These are phyloP conservation scores for Malachius bipustulatus DNA, from an alignment of 2,888 invertebrate genomes.

Conservation along the genomic window DNA sequence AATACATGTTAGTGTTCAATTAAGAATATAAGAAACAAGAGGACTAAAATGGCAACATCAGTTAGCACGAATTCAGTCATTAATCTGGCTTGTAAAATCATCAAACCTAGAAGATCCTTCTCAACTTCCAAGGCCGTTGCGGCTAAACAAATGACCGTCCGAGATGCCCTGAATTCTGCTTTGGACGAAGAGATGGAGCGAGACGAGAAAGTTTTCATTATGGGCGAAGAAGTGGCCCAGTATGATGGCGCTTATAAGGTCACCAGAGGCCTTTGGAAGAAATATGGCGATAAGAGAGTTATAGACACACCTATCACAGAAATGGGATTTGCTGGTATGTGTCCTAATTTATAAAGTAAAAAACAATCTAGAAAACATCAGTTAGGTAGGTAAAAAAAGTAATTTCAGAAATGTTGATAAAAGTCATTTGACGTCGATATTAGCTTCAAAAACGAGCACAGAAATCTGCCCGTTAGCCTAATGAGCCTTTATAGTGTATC, in stretches of 20 bases:
- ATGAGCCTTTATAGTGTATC: too few species aligned
- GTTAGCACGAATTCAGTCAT: conserved; percentile 25
- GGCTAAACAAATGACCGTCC: conserved; percentile 71
- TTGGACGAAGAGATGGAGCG: conserved; percentile 93
- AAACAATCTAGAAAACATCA: too few species aligned
- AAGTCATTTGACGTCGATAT: too few species aligned
- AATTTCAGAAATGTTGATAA: too few species aligned
- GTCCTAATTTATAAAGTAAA: too few species aligned
- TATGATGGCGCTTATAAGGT: conserved; percentile 98
- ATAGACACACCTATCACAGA: conserved; percentile 99
- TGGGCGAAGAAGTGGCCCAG: conserved; percentile 96
- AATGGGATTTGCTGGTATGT: conserved; percentile 84
- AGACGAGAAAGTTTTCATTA: conserved; percentile 74
- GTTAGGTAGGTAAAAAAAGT: too few species aligned
- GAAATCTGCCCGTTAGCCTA: too few species aligned
- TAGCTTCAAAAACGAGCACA: too few species aligned
- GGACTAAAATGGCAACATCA: conserved; percentile 24
- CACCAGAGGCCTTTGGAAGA: conserved; percentile 89
- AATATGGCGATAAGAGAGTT: conserved; percentile 92
- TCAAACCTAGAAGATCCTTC: conserved; percentile 38
- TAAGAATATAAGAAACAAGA: too few species aligned
- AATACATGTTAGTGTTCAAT: too few species aligned
- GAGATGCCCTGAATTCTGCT: conserved; percentile 94
- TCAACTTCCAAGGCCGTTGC: conserved; percentile 38
- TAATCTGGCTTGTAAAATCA: conserved; percentile 30